Base-by-base conservation (phyloP, 1,140 invertebrate genomes). In the Listronotus bonariensis region DNA sequence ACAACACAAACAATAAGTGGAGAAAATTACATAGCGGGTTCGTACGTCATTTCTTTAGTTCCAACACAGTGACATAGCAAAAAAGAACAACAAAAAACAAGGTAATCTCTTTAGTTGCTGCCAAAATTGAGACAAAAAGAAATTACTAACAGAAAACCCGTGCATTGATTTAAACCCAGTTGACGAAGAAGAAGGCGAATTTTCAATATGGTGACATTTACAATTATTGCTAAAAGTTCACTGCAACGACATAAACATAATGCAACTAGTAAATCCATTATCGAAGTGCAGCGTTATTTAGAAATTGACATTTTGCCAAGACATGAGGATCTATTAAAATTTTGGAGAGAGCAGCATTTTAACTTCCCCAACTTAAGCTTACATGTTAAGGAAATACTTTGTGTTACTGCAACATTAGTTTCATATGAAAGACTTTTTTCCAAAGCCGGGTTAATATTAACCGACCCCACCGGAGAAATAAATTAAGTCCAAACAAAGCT, bases 1-100 rank as follows among this genome's bases (percentile, higher is more conserved):
- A 68, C 77, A 1, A 79, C 76, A 2, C 31, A 59, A 8, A 71
- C 74, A 69, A 58, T 76, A 1, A 72, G 70, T 41, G 56, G 53
- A 5, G 74, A 79, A 68, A 71, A 70, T 63, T 54, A 69, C 45
- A 67, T 76, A 7, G 68, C 57, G 5, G 38, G 68, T 26, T 70
- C 70, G 42, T 61, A 51, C 42, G 51, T 68, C 65, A 41, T 49
- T 15, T 12, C 40, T 38, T 54, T 68, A 14, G 18, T 15, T 40
- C 7, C 38, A 40, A 40, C 2, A 14, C n/a, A 40, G 7, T 40
- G 2, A 2, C 2, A 14, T 40, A 40, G 38, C 38, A 2, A 7
- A 26, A n/a, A 1, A 26, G 20, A 3, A 40, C n/a, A 40, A 14
- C 36, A 38, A 10, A 40, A 40, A 40, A 40, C 10, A 40, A 3